Base-by-base conservation (phyloP, 2,113 vertebrate genomes). In the Pangasianodon hypophthalmus region DNA sequence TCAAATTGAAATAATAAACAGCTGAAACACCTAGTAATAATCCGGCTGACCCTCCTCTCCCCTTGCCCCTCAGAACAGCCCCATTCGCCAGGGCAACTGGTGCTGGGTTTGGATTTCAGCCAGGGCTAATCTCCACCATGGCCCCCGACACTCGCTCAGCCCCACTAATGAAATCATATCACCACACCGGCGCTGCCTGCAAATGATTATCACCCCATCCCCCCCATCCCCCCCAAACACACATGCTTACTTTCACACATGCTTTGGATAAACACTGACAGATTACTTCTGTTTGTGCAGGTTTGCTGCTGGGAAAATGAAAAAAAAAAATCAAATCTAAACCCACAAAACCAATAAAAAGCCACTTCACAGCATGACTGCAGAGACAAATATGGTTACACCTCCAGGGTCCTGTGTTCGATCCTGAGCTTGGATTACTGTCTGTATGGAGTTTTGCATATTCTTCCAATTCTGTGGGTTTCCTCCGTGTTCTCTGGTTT, bases 1-100 rank as follows among this genome's bases (percentile, higher is more conserved):
- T 95, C 94, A 94, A 96, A 96, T 95, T 96, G 95, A 94, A 96
- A 95, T 96, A 96, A 96, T 95, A 96, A 96, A 96, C 96, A 96
- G 95, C 95, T 96, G 95, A 96, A 95, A 94, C 94, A 94, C 93
- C 94, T 94, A 94, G 94, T 92, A 95, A 95, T 95, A 96, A 95
- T 94, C 94, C 93, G 52, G 13, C 86, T 93, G 94, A 92, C 93
- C 88, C 87, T 86, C 29, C 86, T 67, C 18, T 87, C 52, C 64
- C 81, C 89, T 84, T 79, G 86, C 91, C 89, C 92, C 90, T 92
- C 94, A 94, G 93, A 91, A 89, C n/a, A 83, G 85, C 87, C 87
- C 89, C 93, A 85, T 92, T 92, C 81, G 86, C 83, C 29, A 69
- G 91, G 94, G 92, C 93, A 94, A 95, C 94, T 92, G 93, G 89